phyloP scores from a whole-genome alignment of 2,113 vertebrate genomes.

The Crotalus tigris region DNA sequence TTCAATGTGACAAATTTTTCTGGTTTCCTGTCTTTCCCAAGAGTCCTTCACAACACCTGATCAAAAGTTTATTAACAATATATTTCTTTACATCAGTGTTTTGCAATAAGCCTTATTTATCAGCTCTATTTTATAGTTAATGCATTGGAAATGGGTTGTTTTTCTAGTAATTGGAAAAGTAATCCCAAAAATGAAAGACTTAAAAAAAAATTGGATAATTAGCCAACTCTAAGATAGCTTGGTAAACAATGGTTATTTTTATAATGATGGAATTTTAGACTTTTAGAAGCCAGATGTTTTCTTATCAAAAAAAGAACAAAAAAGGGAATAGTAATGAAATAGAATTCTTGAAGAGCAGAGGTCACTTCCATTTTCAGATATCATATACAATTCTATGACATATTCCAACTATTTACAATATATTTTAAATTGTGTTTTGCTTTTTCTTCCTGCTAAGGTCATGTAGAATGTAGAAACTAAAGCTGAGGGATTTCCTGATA shows the following conservation, averaged over 20 bases:
- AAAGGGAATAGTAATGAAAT: background rate
- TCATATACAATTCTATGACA: background rate
- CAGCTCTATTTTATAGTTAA: constrained; percentile 32
- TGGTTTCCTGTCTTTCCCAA: background rate
- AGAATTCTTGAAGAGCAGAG: background rate
- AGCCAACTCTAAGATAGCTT: background rate
- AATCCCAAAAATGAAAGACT: background rate
- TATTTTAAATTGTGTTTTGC: background rate
- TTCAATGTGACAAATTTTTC: constrained; percentile 8
- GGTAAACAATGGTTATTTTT: background rate
- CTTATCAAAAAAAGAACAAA: background rate
- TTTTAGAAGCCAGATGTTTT: background rate
- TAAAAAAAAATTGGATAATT: background rate
- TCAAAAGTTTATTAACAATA: constrained; percentile 21
- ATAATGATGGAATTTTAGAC: background rate
- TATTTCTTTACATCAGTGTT: constrained; percentile 20
- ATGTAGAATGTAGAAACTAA: background rate
- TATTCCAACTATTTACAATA: background rate
- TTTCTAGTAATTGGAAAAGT: background rate
- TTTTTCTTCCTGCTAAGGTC: background rate
- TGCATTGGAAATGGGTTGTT: background rate
- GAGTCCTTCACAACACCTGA: background rate
- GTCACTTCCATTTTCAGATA: background rate
- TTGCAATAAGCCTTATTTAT: constrained; percentile 23
- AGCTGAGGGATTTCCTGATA: background rate